These are phyloP conservation scores for Clarias pachynema DNA, from an alignment of 2,797 vertebrate genomes.

Conservation along the genomic window DNA sequence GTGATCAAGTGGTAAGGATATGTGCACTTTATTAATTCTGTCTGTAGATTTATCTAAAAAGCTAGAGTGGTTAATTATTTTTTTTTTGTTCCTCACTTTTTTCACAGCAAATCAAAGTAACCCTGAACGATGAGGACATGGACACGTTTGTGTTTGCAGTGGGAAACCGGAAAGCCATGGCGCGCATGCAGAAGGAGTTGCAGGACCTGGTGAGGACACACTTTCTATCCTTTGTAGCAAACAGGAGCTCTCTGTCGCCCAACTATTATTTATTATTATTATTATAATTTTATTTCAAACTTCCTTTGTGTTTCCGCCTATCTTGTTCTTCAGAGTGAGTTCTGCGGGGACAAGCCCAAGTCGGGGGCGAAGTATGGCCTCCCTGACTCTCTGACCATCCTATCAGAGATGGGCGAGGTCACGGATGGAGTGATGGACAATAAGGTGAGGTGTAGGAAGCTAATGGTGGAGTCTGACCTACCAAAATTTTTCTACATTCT, in stretches of 20 bases:
- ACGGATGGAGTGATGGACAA: conserved; percentile 97
- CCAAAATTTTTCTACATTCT: background rate
- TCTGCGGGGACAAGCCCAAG: conserved; percentile 98
- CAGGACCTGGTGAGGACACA: conserved; percentile 88
- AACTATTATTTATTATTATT: background rate
- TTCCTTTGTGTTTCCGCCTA: background rate
- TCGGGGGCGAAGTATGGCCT: conserved; percentile 93
- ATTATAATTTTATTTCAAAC: background rate
- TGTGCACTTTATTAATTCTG: background rate
- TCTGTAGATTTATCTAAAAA: background rate
- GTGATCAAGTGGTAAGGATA: conserved; percentile 93
- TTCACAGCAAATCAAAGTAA: conserved; percentile 95
- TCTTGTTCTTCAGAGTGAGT: conserved; percentile 84
- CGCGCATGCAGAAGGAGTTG: conserved; percentile 95
- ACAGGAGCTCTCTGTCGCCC: background rate
- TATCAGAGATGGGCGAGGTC: conserved; percentile 98
- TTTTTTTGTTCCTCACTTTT: background rate
- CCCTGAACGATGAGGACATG: conserved; percentile 98
- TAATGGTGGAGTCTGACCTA: rapidly evolving
- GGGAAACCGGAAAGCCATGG: conserved; percentile 92
- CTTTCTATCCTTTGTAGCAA: background rate
- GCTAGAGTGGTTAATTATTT: background rate
- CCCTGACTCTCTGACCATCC: conserved; percentile 89
- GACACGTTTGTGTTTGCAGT: conserved; percentile 98
- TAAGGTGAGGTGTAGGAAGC: conserved; percentile 78